Conservation (phyloP, 2,888 invertebrate genomes). For the Chaetogeoica ovagalla region DNA sequence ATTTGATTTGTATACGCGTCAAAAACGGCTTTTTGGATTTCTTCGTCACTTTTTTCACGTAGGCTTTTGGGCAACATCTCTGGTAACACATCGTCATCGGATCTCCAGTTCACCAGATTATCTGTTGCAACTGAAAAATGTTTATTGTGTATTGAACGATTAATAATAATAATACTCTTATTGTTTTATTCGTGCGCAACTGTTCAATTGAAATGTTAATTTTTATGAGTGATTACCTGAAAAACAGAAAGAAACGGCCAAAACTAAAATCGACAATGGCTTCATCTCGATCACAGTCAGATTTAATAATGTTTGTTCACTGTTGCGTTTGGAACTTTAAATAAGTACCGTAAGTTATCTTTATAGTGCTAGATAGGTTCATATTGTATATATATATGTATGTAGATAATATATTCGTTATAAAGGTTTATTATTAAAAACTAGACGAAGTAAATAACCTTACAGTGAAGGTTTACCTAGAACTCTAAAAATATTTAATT, state of each 20-base stretch:
- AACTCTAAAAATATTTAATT: background rate
- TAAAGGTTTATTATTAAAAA: too few species aligned
- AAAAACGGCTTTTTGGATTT: conserved; percentile 15
- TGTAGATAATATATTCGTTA: too few species aligned
- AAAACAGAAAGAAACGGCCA: background rate
- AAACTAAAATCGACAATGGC: conserved; percentile 6
- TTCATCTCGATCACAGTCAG: conserved; percentile 1
- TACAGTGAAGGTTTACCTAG: too few species aligned
- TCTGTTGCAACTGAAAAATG: background rate
- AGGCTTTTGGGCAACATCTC: conserved; percentile 22
- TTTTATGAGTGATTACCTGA: background rate
- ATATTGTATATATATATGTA: too few species aligned
- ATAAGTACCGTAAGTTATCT: too few species aligned
- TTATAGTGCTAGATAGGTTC: too few species aligned
- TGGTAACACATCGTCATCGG: conserved; percentile 5
- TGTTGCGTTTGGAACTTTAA: too few species aligned
- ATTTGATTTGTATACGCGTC: background rate
- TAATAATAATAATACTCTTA: background rate
- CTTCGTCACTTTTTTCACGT: background rate
- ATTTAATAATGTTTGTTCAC: background rate
- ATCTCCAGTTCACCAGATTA: background rate
- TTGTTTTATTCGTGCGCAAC: too few species aligned
- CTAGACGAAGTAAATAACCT: too few species aligned
- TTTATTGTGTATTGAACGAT: too few species aligned
- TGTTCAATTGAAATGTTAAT: background rate